A percentile compares a stretch with the other conserved stretches of the same genome.
phyloP scores from a whole-genome alignment of 2,113 vertebrate genomes.

The Rhea pennata region DNA sequence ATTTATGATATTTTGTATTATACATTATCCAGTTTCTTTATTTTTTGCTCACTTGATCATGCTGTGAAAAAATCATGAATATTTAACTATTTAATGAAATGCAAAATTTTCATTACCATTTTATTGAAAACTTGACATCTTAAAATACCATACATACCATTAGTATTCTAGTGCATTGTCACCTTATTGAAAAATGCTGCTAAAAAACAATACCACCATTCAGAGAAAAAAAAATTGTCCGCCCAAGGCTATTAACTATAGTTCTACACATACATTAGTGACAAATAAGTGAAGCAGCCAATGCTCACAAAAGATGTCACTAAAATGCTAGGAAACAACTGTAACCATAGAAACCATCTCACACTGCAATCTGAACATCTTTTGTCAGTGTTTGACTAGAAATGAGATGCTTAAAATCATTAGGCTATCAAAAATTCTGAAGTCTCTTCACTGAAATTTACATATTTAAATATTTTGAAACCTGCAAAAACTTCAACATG shows the following conservation, averaged over 20 bases:
- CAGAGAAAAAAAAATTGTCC: slow-evolving; percentile 82
- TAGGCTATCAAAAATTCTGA: slow-evolving; percentile 87
- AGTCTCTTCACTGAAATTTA: slow-evolving; percentile 85
- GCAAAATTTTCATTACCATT: slow-evolving; percentile 87
- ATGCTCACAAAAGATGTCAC: slow-evolving; percentile 88
- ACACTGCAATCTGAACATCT: slow-evolving; percentile 88
- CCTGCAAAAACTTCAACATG: slow-evolving; percentile 87
- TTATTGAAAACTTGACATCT: slow-evolving; percentile 88
- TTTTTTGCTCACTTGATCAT: slow-evolving; percentile 81
- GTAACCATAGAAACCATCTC: slow-evolving; percentile 88
- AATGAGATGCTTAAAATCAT: slow-evolving; percentile 89
- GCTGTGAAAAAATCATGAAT: slow-evolving; percentile 86
- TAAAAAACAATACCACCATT: slow-evolving; percentile 86
- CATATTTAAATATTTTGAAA: slow-evolving; percentile 90
- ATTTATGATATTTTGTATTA: slow-evolving; percentile 79
- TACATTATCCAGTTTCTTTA: slow-evolving; percentile 81
- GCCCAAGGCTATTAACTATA: slow-evolving; percentile 88
- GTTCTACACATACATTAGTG: slow-evolving; percentile 88
- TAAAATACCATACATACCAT: slow-evolving; percentile 88
- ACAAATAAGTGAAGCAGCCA: slow-evolving; percentile 89
- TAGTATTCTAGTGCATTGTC: slow-evolving; percentile 87
- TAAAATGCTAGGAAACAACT: slow-evolving; percentile 89
- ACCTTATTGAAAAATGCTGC: slow-evolving; percentile 87
- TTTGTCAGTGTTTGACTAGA: slow-evolving; percentile 87
- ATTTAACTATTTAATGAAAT: slow-evolving; percentile 88